Conservation (phyloP, 1,140 invertebrate genomes). For the Drosophila tristis region DNA sequence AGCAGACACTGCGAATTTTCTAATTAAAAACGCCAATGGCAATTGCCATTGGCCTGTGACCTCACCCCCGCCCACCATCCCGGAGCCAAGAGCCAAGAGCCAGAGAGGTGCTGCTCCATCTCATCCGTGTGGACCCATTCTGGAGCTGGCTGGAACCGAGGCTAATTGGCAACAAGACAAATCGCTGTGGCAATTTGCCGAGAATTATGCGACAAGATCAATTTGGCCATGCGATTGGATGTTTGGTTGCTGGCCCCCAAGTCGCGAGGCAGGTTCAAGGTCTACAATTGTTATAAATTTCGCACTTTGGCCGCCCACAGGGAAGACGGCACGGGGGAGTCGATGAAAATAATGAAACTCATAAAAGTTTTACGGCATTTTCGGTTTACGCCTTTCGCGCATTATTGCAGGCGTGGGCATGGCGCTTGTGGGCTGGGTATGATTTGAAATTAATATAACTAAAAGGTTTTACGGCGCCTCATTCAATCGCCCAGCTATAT, state of each 20-base stretch:
- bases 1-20: constrained; percentile 59
- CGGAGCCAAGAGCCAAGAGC: neutral
- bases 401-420: constrained; percentile 24
- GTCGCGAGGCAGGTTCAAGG: constrained; percentile 61
- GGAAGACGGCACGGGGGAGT: neutral
- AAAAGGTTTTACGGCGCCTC: constrained; percentile 72
- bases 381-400: constrained; percentile 58
- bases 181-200: constrained; percentile 72
- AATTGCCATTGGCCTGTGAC: constrained; percentile 67
- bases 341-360: constrained; percentile 15
- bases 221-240: constrained; percentile 54
- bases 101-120: constrained; percentile 1
- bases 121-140: constrained; percentile 14
- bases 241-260: neutral
- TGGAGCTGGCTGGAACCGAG: constrained; percentile 28
- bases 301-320: neutral
- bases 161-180: constrained; percentile 81
- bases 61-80: too few relatives aligned
- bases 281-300: constrained; percentile 52
- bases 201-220: constrained; percentile 80
- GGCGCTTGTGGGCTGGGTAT: constrained; percentile 23
- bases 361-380: constrained; percentile 64
- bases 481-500: constrained; percentile 12
- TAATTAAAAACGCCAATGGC: constrained; percentile 77
- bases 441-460: constrained; percentile 81